Conservation (phyloP, 2,113 vertebrate species). For the Poeciliopsis prolifica region DNA sequence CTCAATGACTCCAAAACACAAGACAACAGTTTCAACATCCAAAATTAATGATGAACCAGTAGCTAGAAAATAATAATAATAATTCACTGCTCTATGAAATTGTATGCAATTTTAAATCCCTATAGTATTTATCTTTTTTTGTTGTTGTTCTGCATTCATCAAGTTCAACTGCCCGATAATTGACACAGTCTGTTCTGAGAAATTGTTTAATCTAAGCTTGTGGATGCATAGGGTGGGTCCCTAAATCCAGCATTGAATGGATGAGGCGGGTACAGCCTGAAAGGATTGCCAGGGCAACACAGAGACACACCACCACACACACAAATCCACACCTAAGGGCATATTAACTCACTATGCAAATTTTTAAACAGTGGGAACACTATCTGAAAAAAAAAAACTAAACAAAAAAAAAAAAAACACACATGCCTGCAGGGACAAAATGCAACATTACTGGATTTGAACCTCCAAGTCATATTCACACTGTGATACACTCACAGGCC, state of each 20-base stretch:
- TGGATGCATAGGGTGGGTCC: neutral
- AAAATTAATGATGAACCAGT: neutral
- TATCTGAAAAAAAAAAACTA: neutral
- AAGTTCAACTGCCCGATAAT: neutral
- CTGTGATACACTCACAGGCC: neutral
- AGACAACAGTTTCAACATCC: neutral
- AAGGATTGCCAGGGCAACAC: neutral
- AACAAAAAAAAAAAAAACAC: neutral
- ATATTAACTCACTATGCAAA: neutral
- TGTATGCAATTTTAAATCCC: too few relatives aligned
- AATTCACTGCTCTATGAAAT: too few relatives aligned
- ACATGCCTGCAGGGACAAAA: neutral
- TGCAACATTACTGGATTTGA: neutral
- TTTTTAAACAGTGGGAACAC: neutral
- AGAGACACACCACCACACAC: neutral
- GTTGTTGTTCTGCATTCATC: neutral
- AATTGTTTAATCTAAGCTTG: neutral
- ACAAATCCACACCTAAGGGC: neutral
- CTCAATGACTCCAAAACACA: too few relatives aligned
- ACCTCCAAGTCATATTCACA: neutral
- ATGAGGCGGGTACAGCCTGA: neutral
- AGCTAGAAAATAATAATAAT: too few relatives aligned
- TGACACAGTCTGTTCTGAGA: neutral
- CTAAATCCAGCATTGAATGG: neutral
- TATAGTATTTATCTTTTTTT: too few relatives aligned